Base-by-base conservation (phyloP, 2,888 invertebrate species). In the Anoplius nigerrimus region DNA sequence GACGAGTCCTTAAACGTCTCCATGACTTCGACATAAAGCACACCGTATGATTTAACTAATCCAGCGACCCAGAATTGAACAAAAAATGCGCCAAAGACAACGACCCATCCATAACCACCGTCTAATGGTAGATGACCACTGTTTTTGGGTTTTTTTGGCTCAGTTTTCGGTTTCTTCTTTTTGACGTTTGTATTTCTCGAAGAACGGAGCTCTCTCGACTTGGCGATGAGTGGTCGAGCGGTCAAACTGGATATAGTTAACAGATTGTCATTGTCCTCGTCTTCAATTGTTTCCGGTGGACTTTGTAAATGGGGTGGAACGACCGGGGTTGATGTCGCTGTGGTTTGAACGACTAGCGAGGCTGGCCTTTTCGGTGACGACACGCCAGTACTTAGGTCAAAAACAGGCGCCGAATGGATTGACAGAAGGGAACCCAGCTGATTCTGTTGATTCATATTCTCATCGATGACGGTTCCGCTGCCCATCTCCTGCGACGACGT, bases 11-110 rank as follows among this genome's bases (percentile, higher is more conserved):
- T 92, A 86, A 95, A 95, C 0, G 93, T 94, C 87, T 94, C 94
- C 92, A 95, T 93, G 66, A 95, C 93, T 89, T 95, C 95, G 66
- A 95, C 94, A 80, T 95, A 95, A 0, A 95, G 90, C 18, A 95
- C 94, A 0, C 95, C 95, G 83, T 95, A 95, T 0, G 95, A 95
- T 86, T 95, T 95, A 82, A 95, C 94, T 66, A 94, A 90, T 0
- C 95, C 95, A 0, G 95, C 94, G 43, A 95, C 94, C 92, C 95
- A 94, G 88, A 95, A 94, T 86, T 95, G 95, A 42, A 95, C 95
- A 86, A 94, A 92, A 85, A 95, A 94, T 0, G 94, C 94, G 0
- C 95, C 95, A 74, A 93, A 92, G 0, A 94, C 94, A 27, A 94
- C 92, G 82, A 94, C 91, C 94, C 94, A 94, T 22, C 94, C 94